Evolutionary conservation across 2,113 vertebrate species (phyloP), one percentile per base, ranked within the genome.

Genomic region (Centropus bengalensis): DNA sequence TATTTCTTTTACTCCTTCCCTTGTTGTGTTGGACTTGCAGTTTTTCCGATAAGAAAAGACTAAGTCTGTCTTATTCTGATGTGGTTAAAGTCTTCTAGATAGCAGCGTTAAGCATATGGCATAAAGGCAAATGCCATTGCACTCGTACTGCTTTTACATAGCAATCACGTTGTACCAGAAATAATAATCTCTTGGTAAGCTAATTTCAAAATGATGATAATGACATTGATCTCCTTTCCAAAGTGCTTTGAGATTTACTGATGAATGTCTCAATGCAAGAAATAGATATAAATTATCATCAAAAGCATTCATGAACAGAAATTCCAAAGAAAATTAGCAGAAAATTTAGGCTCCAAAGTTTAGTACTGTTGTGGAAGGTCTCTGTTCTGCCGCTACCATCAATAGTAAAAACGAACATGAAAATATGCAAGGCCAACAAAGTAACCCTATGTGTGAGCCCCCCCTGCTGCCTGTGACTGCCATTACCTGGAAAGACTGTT

Each of bases 151-250:
- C 90, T 96, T 95, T 96, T 95, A 86, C 86, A 77, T 14, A 94
- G 82, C 85, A 96, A 88, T 95, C 94, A 95, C 60, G 13, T 92
- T 81, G 73, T 84, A 86, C 94, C 91, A 91, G 91, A 88, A 94
- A 89, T 96, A 95, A 96, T 94, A 91, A 96, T 81, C 73, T 96
- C 91, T 88, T 94, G 90, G 90, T 96, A 97, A 96, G 90, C 88
- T 97, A 96, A 97, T 94, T 96, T 96, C 82, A 75, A 96, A 93
- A 94, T 93, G 44, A 95, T 90, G 94, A 91, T 95, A 95, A 96
- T 96, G 95, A 95, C 88, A 94, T 91, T 95, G 94, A 94, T 94
- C 88, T 94, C 88, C 88, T 95, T 92, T 94, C 83, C 95, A 79
- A 94, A 96, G 92, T 91, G 92, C 88, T 89, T 89, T 89, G 86